phyloP scores from a whole-genome alignment of 2,797 vertebrate species.

The Corythornis leucogaster region DNA sequence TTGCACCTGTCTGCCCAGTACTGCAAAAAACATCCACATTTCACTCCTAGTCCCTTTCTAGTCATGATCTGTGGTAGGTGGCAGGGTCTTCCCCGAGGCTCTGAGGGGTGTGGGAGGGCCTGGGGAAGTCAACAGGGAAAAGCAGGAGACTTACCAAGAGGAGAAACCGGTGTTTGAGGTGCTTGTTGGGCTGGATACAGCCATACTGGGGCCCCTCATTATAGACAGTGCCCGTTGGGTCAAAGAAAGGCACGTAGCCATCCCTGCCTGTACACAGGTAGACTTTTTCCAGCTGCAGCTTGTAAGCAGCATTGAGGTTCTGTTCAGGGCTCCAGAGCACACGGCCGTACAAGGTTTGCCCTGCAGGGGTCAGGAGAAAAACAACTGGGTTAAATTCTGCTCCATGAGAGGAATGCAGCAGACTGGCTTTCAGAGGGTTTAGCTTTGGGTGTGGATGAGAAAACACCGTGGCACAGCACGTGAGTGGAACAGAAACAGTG shows the following conservation, averaged over 20 bases:
- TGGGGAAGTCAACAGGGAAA: too few species aligned
- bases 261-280: conserved; percentile 96
- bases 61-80: too few species aligned
- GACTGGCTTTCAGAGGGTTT: not conserved
- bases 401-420: not conserved
- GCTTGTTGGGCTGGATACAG: conserved; percentile 96
- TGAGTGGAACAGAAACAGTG: accelerated
- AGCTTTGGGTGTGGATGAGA: too few species aligned
- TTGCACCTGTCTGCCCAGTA: too few species aligned
- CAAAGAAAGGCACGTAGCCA: conserved; percentile 96
- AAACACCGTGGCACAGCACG: accelerated
- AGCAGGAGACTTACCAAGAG: conserved; percentile 84
- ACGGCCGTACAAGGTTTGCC: conserved; percentile 92
- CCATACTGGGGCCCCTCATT: conserved; percentile 96
- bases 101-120: too few species aligned
- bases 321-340: conserved; percentile 97
- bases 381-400: not conserved
- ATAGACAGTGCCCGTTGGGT: conserved; percentile 94
- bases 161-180: conserved; percentile 94
- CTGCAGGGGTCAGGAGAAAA: conserved; percentile 72
- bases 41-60: too few species aligned
- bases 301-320: conserved; percentile 94
- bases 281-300: conserved; percentile 95
- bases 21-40: too few species aligned
- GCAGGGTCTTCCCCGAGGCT: too few species aligned